Conservation (phyloP, 2,888 invertebrate species). For the Achlya flavicornis region DNA sequence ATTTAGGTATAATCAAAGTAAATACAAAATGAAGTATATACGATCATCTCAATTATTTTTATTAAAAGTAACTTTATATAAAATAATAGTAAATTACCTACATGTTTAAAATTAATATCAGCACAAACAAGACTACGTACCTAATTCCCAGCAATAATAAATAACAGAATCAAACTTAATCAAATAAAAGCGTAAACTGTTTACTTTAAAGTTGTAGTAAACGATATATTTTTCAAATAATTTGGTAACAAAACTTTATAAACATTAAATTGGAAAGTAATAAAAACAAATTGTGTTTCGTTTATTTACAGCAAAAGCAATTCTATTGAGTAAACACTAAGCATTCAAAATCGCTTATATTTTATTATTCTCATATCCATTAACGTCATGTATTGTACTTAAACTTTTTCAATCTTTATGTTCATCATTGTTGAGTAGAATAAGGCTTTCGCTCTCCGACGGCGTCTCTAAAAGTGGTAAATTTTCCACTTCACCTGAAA, state of each 20-base stretch:
- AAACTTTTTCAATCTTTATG: constrained; percentile 39
- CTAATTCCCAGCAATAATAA: not conserved
- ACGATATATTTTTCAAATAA: not conserved
- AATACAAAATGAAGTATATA: constrained; percentile 25
- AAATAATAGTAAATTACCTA: not conserved
- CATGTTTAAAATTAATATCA: not conserved
- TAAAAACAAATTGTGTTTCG: not conserved
- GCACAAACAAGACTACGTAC: not conserved
- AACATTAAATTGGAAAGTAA: not conserved
- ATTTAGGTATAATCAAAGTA: too few relatives aligned
- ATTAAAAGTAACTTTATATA: constrained; percentile 17
- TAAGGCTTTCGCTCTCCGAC: constrained; percentile 68
- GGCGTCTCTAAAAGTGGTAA: constrained; percentile 69
- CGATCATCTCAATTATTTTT: constrained; percentile 19
- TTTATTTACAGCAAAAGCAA: not conserved
- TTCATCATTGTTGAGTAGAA: constrained; percentile 64
- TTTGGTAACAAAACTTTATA: not conserved
- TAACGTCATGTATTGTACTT: constrained; percentile 18
- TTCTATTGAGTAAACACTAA: not conserved
- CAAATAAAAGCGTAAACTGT: not conserved
- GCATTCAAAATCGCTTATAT: not conserved
- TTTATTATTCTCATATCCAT: not conserved
- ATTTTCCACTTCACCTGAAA: constrained; percentile 77
- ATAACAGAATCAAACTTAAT: not conserved
- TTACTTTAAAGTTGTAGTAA: not conserved